Evolutionary conservation across 2,113 vertebrate genomes (phyloP).

Genomic region (Struthio camelus): DNA sequence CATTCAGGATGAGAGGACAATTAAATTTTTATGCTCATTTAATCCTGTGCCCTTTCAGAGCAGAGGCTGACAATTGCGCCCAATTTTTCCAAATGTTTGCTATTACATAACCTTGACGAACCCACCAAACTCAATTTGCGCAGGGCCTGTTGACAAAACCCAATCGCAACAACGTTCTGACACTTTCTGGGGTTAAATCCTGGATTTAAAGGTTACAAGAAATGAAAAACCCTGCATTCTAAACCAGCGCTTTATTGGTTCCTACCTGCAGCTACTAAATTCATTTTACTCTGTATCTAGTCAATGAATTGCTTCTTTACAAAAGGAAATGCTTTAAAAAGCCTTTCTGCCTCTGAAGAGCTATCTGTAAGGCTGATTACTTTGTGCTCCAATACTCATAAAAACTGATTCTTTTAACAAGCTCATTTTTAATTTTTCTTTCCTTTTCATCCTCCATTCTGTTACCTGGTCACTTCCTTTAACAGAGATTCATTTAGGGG

Average conservation of each 20-base stretch:
- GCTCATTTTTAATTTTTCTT: constrained; percentile 62
- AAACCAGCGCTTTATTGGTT: constrained; percentile 10
- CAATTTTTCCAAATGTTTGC: constrained; percentile 53
- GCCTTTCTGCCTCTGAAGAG: constrained; percentile 1
- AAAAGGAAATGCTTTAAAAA: constrained; percentile 27
- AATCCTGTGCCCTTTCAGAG: constrained; percentile 50
- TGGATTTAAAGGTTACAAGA: constrained; percentile 30
- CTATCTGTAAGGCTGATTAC: constrained; percentile 18
- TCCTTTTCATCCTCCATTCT: constrained; percentile 54
- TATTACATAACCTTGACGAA: constrained; percentile 44
- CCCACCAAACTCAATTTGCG: constrained; percentile 49
- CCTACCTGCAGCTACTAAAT: constrained; percentile 11
- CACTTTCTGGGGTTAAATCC: not conserved
- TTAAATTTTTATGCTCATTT: constrained; percentile 72
- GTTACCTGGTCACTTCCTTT: constrained; percentile 67
- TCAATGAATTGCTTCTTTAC: not conserved
- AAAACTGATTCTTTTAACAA: constrained; percentile 74
- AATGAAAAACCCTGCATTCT: not conserved
- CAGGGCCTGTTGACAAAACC: constrained; percentile 5
- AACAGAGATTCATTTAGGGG: constrained; percentile 45
- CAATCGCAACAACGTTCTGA: not conserved
- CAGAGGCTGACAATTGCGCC: constrained; percentile 44
- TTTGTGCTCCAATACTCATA: constrained; percentile 68
- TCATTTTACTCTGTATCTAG: not conserved
- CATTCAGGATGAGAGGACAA: constrained; percentile 51